Conservation (phyloP, 2,797 vertebrate species). For the Nyctalus aviator region DNA sequence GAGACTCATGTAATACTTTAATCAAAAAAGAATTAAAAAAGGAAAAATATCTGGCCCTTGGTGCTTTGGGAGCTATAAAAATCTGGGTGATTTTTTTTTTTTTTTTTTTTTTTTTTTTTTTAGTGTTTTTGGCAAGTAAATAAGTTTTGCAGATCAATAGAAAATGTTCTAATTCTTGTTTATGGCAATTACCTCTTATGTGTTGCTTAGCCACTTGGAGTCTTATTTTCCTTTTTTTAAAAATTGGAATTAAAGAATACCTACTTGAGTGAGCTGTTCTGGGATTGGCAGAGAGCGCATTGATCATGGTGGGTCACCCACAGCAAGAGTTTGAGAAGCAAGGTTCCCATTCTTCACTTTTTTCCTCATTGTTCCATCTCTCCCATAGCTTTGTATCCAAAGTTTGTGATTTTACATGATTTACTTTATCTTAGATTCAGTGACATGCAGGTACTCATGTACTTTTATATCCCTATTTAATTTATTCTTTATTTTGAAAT, state of each 20-base stretch:
- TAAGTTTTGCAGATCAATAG: not conserved
- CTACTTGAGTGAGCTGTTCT: not conserved
- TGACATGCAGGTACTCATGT: not conserved
- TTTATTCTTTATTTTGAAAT: constrained; percentile 10
- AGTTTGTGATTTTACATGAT: not conserved
- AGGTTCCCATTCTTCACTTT: not conserved
- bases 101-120: not conserved
- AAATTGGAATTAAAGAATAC: not conserved
- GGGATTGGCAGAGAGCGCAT: not conserved
- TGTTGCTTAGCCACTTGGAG: not conserved
- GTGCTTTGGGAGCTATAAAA: not conserved
- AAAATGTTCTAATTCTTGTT: not conserved
- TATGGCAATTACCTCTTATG: not conserved
- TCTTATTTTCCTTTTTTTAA: not conserved
- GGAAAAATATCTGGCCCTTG: not conserved
- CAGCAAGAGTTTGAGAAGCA: not conserved
- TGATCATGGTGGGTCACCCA: not conserved
- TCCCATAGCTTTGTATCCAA: not conserved
- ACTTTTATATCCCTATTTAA: not conserved
- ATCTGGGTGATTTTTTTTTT: not conserved
- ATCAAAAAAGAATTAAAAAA: too few species aligned
- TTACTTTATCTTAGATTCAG: not conserved
- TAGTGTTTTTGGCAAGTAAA: not conserved
- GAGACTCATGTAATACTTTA: too few species aligned
- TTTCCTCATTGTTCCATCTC: not conserved